A percentile compares a stretch with the other conserved stretches of the same genome.
Evolutionary conservation across 2,888 invertebrate species (phyloP).

Genomic region (Cybosia mesomella): DNA sequence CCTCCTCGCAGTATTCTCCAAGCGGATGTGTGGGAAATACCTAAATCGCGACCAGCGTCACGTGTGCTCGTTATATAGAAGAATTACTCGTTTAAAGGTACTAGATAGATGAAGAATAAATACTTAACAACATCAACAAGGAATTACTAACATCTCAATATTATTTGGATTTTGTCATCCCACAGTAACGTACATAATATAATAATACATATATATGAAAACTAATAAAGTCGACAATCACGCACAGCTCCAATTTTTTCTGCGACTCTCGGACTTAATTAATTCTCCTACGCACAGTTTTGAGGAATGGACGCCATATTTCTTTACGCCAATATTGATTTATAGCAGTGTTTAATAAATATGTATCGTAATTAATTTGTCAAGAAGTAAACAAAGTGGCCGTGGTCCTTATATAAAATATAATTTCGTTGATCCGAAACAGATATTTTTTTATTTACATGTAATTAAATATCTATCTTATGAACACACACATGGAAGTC

Average conservation of each 20-base stretch:
- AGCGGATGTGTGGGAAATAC: too few species aligned
- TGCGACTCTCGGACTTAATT: slow-evolving; percentile 52
- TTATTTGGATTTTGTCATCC: neutral
- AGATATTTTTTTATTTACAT: neutral
- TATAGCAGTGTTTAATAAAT: slow-evolving; percentile 11
- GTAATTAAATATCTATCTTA: too few species aligned
- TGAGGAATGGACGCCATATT: slow-evolving; percentile 20
- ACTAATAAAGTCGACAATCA: slow-evolving; percentile 63
- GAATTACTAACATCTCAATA: neutral
- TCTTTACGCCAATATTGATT: slow-evolving; percentile 19
- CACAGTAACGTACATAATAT: slow-evolving; percentile 12
- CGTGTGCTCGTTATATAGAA: too few species aligned
- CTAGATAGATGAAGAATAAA: too few species aligned
- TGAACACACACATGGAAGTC: too few species aligned
- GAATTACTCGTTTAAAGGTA: too few species aligned
- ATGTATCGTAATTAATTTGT: neutral
- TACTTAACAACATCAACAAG: neutral
- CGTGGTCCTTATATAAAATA: neutral
- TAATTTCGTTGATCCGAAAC: neutral
- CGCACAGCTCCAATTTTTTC: slow-evolving; percentile 59
- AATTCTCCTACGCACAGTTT: slow-evolving; percentile 52
- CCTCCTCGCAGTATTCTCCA: too few species aligned
- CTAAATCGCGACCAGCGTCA: too few species aligned
- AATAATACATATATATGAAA: slow-evolving; percentile 48
- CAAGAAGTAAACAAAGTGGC: neutral